A percentile compares a stretch with the other conserved stretches of the same genome.
These are phyloP conservation scores for Stenodema calcarata DNA, from an alignment of 2,888 invertebrate genomes.

Conservation along the genomic window DNA sequence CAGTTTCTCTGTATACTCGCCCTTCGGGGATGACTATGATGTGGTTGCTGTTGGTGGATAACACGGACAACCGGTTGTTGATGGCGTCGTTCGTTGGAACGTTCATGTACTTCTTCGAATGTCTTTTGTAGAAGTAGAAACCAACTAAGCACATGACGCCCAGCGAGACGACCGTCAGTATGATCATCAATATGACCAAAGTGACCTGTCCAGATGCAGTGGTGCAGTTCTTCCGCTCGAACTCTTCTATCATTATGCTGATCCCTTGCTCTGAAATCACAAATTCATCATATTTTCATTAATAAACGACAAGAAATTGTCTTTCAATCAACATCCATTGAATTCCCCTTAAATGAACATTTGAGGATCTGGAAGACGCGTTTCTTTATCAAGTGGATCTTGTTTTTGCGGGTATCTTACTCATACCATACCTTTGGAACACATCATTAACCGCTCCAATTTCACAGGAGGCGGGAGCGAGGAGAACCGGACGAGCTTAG, in stretches of 20 bases:
- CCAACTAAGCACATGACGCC: constrained; percentile 46
- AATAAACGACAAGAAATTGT: too few species aligned
- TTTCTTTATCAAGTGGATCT: neutral
- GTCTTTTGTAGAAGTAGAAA: constrained; percentile 49
- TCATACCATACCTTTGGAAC: constrained; percentile 46
- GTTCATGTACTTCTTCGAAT: constrained; percentile 55
- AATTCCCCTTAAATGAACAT: neutral
- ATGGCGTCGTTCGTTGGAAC: constrained; percentile 55
- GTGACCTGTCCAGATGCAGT: constrained; percentile 46
- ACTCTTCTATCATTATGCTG: constrained; percentile 8
- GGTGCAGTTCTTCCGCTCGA: constrained; percentile 49
- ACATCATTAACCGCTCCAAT: constrained; percentile 54
- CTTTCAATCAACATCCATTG: too few species aligned
- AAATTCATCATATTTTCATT: neutral
- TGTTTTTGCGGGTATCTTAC: neutral
- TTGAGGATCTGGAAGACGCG: neutral
- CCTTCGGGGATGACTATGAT: constrained; percentile 79
- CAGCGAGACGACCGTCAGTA: constrained; percentile 44
- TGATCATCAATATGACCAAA: constrained; percentile 48
- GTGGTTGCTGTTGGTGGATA: constrained; percentile 53
- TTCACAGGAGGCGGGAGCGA: constrained; percentile 42
- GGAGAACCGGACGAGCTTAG: constrained; percentile 56
- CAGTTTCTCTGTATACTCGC: constrained; percentile 82
- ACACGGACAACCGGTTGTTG: constrained; percentile 46
- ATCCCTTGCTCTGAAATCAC: neutral